These are phyloP conservation scores for Taenaris catops DNA, from an alignment of 2,888 invertebrate genomes.

Conservation along the genomic window DNA sequence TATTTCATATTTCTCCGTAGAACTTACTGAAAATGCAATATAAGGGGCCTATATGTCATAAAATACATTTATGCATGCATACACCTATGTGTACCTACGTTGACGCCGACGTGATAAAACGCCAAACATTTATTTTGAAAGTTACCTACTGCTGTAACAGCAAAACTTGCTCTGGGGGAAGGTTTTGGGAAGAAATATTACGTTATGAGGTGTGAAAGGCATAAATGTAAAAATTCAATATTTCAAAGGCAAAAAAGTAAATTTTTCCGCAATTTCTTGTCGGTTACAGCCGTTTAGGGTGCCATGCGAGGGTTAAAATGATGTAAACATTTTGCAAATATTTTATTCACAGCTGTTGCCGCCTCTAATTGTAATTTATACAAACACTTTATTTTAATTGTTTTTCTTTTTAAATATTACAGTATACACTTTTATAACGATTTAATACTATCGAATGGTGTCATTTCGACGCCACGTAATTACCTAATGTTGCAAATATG, in stretches of 20 bases:
- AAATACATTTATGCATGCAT: too few relatives aligned
- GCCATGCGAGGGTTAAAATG: constrained; percentile 31
- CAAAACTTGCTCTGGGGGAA: constrained; percentile 60
- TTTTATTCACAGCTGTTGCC: constrained; percentile 18
- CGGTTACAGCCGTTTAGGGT: constrained; percentile 49
- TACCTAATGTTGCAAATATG: too few relatives aligned
- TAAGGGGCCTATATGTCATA: too few relatives aligned
- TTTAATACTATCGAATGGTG: too few relatives aligned
- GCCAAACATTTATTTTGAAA: constrained; percentile 76
- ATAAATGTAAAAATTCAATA: constrained; percentile 79
- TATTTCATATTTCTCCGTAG: too few relatives aligned
- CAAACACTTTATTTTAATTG: not conserved
- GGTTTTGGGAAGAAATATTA: constrained; percentile 67
- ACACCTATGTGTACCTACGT: too few relatives aligned
- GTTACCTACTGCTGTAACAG: constrained; percentile 59
- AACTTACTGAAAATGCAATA: too few relatives aligned
- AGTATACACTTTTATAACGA: too few relatives aligned
- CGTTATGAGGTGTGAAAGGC: constrained; percentile 78
- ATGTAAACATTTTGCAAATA: constrained; percentile 17
- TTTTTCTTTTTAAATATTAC: too few relatives aligned
- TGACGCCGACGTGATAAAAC: too few relatives aligned
- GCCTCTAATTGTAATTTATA: constrained; percentile 9
- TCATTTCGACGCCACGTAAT: too few relatives aligned
- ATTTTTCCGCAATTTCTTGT: constrained; percentile 60
- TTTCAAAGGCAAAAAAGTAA: constrained; percentile 59